These are phyloP conservation scores for Anoura caudifer DNA, from an alignment of 2,113 vertebrate species.

Conservation along the genomic window DNA sequence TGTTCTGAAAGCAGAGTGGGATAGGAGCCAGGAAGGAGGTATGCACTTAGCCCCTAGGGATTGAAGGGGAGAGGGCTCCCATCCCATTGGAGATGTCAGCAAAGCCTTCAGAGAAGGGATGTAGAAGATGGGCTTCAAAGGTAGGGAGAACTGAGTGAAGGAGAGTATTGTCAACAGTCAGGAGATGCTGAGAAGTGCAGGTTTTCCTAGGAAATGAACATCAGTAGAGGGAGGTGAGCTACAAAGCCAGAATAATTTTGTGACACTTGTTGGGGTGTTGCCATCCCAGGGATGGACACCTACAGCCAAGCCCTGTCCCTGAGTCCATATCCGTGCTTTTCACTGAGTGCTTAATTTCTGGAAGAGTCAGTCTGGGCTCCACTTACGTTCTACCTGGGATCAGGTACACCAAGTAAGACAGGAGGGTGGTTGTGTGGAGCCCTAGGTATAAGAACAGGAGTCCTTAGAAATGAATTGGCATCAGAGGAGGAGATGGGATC, in stretches of 20 bases:
- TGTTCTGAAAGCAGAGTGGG: not conserved
- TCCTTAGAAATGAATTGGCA: not conserved
- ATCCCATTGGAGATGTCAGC: not conserved
- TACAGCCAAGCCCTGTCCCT: not conserved
- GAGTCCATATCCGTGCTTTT: not conserved
- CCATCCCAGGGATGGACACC: not conserved
- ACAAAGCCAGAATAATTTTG: not conserved
- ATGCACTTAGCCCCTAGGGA: no score
- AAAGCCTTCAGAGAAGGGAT: not conserved
- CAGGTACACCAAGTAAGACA: not conserved
- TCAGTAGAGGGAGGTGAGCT: not conserved
- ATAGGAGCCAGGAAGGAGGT: not conserved
- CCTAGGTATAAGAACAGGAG: not conserved
- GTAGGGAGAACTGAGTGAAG: not conserved
- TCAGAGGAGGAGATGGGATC: not conserved
- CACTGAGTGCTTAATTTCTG: not conserved
- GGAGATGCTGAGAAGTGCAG: not conserved
- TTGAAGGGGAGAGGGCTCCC: not conserved
- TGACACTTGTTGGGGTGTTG: not conserved
- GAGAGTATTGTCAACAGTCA: not conserved
- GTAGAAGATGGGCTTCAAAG: not conserved
- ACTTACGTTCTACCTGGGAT: rapidly evolving
- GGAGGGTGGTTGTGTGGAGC: rapidly evolving
- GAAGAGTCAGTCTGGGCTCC: not conserved
- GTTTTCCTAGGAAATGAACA: not conserved